These are phyloP conservation scores for Drosophila greeni DNA, from an alignment of 2,888 invertebrate genomes.

Conservation along the genomic window DNA sequence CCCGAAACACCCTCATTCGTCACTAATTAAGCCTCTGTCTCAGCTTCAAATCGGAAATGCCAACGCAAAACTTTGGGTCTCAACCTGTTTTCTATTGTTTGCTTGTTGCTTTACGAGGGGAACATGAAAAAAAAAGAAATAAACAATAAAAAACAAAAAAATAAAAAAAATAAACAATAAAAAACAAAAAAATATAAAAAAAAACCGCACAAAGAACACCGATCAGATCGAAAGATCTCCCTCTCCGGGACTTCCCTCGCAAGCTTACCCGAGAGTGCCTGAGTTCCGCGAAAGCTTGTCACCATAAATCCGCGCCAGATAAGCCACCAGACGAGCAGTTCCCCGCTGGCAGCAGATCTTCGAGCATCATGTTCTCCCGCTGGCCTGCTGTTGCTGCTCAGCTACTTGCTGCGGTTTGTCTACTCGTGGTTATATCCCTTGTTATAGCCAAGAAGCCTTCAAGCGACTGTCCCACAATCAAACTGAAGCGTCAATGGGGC, in stretches of 20 bases:
- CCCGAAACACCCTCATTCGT: constrained; percentile 2
- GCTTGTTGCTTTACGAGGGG: not conserved
- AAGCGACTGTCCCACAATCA: constrained; percentile 81
- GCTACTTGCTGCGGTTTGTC: not conserved
- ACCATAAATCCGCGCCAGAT: constrained; percentile 25
- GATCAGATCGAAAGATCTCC: not conserved
- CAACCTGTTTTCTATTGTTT: constrained; percentile 25
- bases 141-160: no score
- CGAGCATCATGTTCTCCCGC: constrained; percentile 8
- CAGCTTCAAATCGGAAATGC: constrained; percentile 16
- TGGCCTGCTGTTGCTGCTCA: not conserved
- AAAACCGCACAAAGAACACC: constrained; percentile 15
- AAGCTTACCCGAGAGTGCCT: constrained; percentile 20
- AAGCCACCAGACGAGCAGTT: constrained; percentile 20
- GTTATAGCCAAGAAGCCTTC: no score
- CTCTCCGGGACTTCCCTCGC: constrained; percentile 13
- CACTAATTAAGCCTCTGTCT: not conserved
- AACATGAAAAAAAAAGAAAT: not conserved
- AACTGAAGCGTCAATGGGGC: constrained; percentile 83
- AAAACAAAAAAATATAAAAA: no score
- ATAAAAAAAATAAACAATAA: no score
- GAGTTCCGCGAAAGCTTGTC: constrained; percentile 5
- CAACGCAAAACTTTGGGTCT: not conserved
- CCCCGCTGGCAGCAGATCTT: constrained; percentile 9
- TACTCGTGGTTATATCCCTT: constrained; percentile 1